Evolutionary conservation across 2,113 vertebrate species (phyloP).

Genomic region (Artemisiospiza belli): DNA sequence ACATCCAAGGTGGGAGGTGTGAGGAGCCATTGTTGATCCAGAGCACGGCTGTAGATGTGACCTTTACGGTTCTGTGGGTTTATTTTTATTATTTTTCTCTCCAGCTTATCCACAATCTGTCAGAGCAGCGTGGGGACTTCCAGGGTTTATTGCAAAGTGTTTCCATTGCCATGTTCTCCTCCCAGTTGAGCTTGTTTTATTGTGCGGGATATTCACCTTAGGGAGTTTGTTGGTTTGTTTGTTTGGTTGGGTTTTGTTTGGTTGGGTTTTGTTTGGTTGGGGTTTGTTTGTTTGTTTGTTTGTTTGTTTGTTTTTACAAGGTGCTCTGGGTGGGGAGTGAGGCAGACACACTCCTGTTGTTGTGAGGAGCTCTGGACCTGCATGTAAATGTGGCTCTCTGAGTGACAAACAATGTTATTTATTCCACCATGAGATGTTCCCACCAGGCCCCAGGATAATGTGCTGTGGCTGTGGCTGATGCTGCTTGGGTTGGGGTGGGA

Average conservation of each 20-base stretch:
- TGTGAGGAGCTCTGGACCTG: neutral
- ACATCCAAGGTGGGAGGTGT: neutral
- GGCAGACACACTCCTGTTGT: neutral
- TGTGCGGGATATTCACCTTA: neutral
- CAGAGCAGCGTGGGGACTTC: neutral
- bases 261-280: no score
- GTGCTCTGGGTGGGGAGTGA: neutral
- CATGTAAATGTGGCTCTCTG: neutral
- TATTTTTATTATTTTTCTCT: neutral
- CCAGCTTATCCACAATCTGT: neutral
- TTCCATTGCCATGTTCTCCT: neutral
- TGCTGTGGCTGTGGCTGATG: neutral
- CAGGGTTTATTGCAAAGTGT: neutral
- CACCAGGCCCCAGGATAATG: neutral
- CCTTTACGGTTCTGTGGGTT: neutral
- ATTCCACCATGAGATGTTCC: neutral
- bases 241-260: neutral
- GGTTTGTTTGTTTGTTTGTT: neutral
- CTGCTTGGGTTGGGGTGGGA: neutral
- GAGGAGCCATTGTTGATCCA: neutral
- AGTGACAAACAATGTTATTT: neutral
- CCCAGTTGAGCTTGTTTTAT: neutral
- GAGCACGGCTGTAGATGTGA: neutral
- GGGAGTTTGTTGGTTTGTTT: neutral
- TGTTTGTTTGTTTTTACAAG: neutral